phyloP scores from a whole-genome alignment of 2,113 vertebrate genomes.

The Elephantulus edwardii region DNA sequence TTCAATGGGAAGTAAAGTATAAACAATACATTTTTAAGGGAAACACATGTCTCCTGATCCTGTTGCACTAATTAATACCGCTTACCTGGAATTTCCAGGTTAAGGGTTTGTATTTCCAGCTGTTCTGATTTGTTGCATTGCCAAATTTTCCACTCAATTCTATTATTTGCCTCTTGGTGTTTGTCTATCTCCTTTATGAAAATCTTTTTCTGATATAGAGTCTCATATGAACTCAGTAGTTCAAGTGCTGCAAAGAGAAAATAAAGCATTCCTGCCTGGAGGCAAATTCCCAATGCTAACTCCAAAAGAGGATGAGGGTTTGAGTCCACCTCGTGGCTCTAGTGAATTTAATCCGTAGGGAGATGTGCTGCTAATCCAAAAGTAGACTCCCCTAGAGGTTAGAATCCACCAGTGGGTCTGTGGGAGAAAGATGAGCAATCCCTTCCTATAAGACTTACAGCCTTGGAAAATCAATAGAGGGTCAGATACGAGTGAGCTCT shows the following conservation, averaged over 20 bases:
- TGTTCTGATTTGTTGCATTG: not conserved
- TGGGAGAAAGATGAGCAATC: not conserved
- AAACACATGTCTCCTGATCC: conserved; percentile 15
- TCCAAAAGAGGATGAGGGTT: not conserved
- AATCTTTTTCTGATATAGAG: not conserved
- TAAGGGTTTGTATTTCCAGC: not conserved
- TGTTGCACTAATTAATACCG: not conserved
- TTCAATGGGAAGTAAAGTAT: not conserved
- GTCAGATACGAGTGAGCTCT: too few relatives aligned
- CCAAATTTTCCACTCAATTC: not conserved
- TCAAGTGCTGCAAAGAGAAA: not conserved
- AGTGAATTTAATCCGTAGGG: too few relatives aligned
- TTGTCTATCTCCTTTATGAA: not conserved
- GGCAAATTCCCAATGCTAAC: not conserved
- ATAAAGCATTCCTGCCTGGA: not conserved
- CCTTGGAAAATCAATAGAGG: too few relatives aligned
- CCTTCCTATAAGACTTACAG: not conserved
- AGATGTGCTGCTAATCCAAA: too few relatives aligned
- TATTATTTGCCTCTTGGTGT: not conserved
- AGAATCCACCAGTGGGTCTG: too few relatives aligned
- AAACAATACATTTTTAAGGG: conserved; percentile 9
- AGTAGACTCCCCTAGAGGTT: too few relatives aligned
- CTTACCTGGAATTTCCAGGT: conserved; percentile 47
- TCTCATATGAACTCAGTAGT: not conserved
- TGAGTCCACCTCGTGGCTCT: not conserved